Evolutionary conservation across 2,113 vertebrate genomes (phyloP), one percentile per base, ranked within the genome.

Genomic region (Pipa parva): DNA sequence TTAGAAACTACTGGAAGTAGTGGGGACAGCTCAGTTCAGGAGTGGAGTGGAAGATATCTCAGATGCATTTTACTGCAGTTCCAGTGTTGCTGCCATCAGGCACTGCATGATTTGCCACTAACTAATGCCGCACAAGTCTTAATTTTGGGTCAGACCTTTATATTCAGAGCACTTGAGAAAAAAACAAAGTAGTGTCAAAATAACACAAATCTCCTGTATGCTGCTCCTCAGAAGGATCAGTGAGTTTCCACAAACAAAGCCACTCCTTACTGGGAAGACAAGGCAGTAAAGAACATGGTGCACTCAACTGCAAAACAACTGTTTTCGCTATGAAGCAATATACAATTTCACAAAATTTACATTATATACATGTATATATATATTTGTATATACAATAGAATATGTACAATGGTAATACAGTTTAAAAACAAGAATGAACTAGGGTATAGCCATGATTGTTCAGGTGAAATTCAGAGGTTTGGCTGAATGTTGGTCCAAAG

Each of bases 341-440:
- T 59, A 61, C 48, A 70, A 18, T 59, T 26, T 29, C n/a, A 25
- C 39, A 26, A 52, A 70, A 50, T 70, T 37, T 61, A 61, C 58
- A 70, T 61, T 68, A 70, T 70, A 61, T 70, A 70, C 66, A 69
- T 36, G 36, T 59, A 58, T 65, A 6, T 42, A 42, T n/a, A 49
- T 42, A 59, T 39, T 31, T 52, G 13, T 61, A 70, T 70, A 27
- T 61, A 70, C 58, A 70, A 5, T 24, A 29, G 48, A 9, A 21
- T 70, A 61, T 70, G 29, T 70, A 70, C 66, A 70, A 25, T 51
- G 55, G 33, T 54, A 61, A 58, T 70, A 49, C 51, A 59, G 58
- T 61, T 54, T 37, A 61, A 70, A 70, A 70, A 37, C 22, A 54
- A 70, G 52, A 2, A n/a, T 29, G 18, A 59, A 7, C 17, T 58